Percentiles rank a stretch among this genome's conserved stretches.
Conservation (phyloP, 2,888 invertebrate species). For the Cephus pygmeus region DNA sequence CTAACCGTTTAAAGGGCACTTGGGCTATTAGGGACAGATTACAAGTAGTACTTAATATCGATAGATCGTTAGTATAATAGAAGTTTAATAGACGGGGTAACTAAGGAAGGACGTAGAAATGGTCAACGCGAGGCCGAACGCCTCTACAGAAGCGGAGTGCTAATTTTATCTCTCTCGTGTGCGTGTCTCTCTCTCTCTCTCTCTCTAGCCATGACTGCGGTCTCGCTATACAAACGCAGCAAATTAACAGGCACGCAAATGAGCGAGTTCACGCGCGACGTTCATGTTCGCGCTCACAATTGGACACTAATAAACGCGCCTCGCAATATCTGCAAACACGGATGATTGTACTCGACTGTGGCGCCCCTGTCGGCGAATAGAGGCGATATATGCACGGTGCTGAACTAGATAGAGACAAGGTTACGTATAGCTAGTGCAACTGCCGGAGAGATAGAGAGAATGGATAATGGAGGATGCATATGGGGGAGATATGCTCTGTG, state of each 20-base stretch:
- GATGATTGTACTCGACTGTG: constrained; percentile 8
- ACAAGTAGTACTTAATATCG: no score
- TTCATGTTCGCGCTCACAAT: constrained; percentile 56
- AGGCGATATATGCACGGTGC: background rate
- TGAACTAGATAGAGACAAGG: background rate
- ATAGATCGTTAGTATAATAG: no score
- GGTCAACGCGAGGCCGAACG: no score
- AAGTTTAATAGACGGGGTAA: no score
- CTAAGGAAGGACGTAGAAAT: no score
- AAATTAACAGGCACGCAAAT: constrained; percentile 64
- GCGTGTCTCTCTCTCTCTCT: constrained; percentile 30
- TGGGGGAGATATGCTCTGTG: background rate
- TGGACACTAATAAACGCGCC: constrained; percentile 61
- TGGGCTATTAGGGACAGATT: no score
- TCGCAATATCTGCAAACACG: constrained; percentile 43
- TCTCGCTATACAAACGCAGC: constrained; percentile 48
- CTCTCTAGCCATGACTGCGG: constrained; percentile 26
- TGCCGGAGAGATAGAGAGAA: background rate
- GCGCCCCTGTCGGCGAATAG: background rate
- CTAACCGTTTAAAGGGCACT: no score
- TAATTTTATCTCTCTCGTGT: constrained; percentile 53
- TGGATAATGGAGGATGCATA: background rate
- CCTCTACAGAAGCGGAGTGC: constrained; percentile 39
- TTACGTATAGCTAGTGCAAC: background rate
- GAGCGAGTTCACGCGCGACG: constrained; percentile 61